These are phyloP conservation scores for Todiramphus chloris DNA, from an alignment of 2,113 vertebrate species.

Conservation along the genomic window DNA sequence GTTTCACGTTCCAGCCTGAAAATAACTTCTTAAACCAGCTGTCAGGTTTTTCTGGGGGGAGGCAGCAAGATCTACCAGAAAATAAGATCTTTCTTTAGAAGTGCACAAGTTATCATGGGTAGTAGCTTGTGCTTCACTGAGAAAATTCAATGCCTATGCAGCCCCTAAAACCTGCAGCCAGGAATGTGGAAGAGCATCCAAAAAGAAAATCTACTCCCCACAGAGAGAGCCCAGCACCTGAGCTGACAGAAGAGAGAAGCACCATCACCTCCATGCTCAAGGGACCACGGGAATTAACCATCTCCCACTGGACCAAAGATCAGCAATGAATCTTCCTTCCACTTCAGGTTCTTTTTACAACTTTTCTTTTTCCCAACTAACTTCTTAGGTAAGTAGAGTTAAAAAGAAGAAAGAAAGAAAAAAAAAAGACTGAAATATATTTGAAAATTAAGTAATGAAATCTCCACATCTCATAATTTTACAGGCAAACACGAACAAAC, in stretches of 20 bases:
- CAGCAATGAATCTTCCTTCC: neutral
- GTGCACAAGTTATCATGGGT: neutral
- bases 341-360: neutral
- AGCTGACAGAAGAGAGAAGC: fast-evolving
- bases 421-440: neutral
- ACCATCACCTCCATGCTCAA: neutral
- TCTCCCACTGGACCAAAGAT: neutral
- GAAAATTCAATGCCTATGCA: neutral
- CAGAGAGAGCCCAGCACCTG: neutral
- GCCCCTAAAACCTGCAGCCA: neutral
- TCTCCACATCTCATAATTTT: neutral
- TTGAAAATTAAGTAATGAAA: neutral
- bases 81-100: neutral
- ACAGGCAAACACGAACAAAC: neutral
- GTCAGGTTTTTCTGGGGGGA: neutral
- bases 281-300: neutral
- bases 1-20: conserved; percentile 47
- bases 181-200: neutral
- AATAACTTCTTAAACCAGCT: conserved; percentile 64
- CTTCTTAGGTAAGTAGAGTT: neutral
- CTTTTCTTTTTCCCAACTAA: neutral
- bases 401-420: neutral
- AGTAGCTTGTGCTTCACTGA: neutral
- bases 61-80: neutral
- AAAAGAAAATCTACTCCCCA: neutral